Conservation (phyloP, 2,888 invertebrate species). For the Platerodrilus igneus region DNA sequence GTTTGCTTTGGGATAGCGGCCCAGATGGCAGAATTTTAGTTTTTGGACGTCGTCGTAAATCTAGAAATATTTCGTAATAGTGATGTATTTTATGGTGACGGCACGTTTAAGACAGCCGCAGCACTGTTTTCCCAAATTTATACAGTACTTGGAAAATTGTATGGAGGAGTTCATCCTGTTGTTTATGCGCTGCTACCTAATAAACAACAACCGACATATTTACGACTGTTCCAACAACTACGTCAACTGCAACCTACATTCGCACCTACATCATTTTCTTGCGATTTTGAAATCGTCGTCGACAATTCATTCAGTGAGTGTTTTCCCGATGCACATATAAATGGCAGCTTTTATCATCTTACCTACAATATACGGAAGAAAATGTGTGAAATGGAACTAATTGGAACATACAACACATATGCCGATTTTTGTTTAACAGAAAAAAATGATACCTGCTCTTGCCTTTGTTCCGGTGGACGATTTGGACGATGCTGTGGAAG, state of each 20-base stretch:
- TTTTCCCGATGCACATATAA: too few relatives aligned
- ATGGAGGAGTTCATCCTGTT: too few relatives aligned
- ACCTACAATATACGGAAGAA: conserved; percentile 2
- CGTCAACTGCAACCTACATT: too few relatives aligned
- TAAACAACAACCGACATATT: background rate
- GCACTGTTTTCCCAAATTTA: too few relatives aligned
- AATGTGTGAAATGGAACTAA: too few relatives aligned
- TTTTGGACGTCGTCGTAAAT: background rate
- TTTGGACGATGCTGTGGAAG: background rate
- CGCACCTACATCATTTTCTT: background rate
- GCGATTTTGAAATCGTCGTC: conserved; percentile 3
- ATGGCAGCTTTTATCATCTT: too few relatives aligned
- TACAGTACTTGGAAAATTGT: too few relatives aligned
- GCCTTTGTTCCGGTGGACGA: background rate
- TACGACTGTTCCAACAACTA: background rate
- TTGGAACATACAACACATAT: background rate
- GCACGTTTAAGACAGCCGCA: too few relatives aligned
- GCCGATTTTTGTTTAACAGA: background rate
- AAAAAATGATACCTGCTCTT: conserved; percentile 1
- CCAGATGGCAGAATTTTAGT: background rate
- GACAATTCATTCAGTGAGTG: too few relatives aligned
- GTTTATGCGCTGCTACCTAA: too few relatives aligned
- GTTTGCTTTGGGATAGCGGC: background rate
- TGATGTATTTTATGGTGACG: too few relatives aligned
- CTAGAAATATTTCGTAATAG: too few relatives aligned